A percentile compares a stretch with the other conserved stretches of the same genome.
Evolutionary conservation across 2,797 vertebrate species (phyloP).

Genomic region (Podarcis siculus): DNA sequence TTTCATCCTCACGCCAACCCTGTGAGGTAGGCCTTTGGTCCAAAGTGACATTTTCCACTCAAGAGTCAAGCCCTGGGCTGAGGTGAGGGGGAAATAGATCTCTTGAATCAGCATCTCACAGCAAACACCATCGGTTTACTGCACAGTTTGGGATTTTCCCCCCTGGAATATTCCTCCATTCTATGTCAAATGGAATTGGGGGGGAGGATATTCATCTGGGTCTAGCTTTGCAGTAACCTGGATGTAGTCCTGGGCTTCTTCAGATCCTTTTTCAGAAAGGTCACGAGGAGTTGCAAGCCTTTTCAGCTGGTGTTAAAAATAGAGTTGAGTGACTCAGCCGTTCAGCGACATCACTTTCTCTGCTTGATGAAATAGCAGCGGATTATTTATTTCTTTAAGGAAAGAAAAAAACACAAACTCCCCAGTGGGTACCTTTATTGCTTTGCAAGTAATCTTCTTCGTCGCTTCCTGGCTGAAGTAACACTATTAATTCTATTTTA

Average conservation of each 20-base stretch:
- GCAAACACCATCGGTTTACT: not conserved
- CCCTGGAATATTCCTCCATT: conserved; percentile 1
- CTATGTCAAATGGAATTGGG: not conserved
- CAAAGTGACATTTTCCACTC: not conserved
- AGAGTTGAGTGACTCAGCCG: not conserved
- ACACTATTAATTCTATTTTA: not conserved
- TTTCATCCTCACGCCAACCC: no score
- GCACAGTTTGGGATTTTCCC: not conserved
- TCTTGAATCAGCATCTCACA: not conserved
- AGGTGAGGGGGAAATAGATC: no score
- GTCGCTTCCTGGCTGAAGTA: conserved; percentile 12
- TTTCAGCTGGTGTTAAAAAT: conserved; percentile 40
- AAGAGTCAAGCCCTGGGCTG: not conserved
- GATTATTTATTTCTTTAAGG: not conserved
- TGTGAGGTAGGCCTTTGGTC: no score
- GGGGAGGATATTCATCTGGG: not conserved
- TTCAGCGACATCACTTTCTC: conserved; percentile 21
- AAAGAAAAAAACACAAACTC: not conserved
- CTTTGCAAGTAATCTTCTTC: not conserved
- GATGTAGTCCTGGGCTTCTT: conserved; percentile 10
- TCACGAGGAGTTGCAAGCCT: not conserved
- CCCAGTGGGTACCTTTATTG: not conserved
- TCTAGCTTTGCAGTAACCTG: not conserved
- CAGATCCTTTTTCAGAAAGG: not conserved
- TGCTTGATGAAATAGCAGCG: not conserved